Evolutionary conservation across 2,888 invertebrate genomes (phyloP).

Genomic region (Choristoneura rosaceana): DNA sequence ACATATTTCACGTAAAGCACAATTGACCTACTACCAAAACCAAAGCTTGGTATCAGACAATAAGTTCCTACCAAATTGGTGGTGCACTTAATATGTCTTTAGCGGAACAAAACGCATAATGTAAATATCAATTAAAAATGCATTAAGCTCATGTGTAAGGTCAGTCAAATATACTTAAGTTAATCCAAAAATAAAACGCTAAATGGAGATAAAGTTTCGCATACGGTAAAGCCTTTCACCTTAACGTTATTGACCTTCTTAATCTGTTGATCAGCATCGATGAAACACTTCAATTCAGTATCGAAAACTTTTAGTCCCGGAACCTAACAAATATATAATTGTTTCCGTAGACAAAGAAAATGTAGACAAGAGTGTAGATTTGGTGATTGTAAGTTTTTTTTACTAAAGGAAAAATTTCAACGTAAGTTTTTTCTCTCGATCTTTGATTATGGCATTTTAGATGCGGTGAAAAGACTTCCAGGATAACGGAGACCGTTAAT

Average conservation of each 20-base stretch:
- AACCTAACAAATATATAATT: not conserved
- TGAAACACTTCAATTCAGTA: constrained; percentile 27
- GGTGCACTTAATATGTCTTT: not conserved
- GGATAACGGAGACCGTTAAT: not conserved
- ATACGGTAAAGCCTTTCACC: constrained; percentile 45
- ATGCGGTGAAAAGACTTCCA: not conserved
- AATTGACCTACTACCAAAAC: too few species aligned
- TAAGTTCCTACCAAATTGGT: too few species aligned
- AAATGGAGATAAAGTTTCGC: constrained; percentile 14
- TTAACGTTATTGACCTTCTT: constrained; percentile 51
- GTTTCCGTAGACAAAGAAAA: not conserved
- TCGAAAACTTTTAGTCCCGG: constrained; percentile 31
- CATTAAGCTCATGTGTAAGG: constrained; percentile 28
- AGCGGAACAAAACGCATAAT: not conserved
- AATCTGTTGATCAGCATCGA: constrained; percentile 41
- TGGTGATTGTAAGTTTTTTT: too few species aligned
- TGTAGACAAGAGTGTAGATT: not conserved
- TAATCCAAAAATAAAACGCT: constrained; percentile 16
- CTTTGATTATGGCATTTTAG: too few species aligned
- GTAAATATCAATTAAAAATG: constrained; percentile 21
- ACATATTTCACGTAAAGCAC: too few species aligned
- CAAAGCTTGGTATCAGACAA: too few species aligned
- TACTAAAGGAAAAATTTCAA: too few species aligned
- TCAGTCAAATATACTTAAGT: not conserved
- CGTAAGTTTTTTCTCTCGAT: too few species aligned